Evolutionary conservation across 1,140 invertebrate genomes (phyloP).

Genomic region (Aphelenchoides besseyi): DNA sequence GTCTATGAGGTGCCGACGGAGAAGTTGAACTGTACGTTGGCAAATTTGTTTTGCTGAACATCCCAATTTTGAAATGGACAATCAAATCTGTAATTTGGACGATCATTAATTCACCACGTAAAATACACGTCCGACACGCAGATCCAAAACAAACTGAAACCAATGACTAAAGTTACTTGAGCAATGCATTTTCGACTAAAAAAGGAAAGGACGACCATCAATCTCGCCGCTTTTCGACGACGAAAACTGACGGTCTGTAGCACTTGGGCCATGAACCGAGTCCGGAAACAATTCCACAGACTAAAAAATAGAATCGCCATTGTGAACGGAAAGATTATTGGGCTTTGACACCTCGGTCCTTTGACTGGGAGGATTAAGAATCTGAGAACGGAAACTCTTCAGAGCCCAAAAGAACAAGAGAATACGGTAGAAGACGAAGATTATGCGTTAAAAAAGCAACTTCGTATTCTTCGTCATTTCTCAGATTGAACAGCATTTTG

Average conservation of each 20-base stretch:
- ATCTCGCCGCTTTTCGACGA: neutral
- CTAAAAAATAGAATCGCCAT: too few species aligned
- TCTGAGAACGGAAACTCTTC: too few species aligned
- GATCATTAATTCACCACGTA: neutral
- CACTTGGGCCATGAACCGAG: neutral
- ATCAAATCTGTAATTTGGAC: neutral
- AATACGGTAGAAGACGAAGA: too few species aligned
- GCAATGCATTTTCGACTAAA: neutral
- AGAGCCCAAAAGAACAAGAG: too few species aligned
- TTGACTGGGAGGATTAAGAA: too few species aligned
- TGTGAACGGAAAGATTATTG: too few species aligned
- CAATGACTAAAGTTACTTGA: neutral
- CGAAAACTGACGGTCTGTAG: neutral
- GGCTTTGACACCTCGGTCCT: too few species aligned
- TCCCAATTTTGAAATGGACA: constrained; percentile 15
- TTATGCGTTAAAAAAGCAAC: too few species aligned
- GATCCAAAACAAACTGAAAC: constrained; percentile 1
- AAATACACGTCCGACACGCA: constrained; percentile 12
- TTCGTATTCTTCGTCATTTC: too few species aligned
- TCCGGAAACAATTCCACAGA: neutral
- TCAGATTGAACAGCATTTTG: too few species aligned
- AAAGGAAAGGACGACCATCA: constrained; percentile 3
- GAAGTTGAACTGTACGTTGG: neutral
- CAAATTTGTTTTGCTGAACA: constrained; percentile 10
- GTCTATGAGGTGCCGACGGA: neutral